Evolutionary conservation across 2,797 vertebrate species (phyloP), one percentile per base, ranked within the genome.

Genomic region (Myotis planiceps): DNA sequence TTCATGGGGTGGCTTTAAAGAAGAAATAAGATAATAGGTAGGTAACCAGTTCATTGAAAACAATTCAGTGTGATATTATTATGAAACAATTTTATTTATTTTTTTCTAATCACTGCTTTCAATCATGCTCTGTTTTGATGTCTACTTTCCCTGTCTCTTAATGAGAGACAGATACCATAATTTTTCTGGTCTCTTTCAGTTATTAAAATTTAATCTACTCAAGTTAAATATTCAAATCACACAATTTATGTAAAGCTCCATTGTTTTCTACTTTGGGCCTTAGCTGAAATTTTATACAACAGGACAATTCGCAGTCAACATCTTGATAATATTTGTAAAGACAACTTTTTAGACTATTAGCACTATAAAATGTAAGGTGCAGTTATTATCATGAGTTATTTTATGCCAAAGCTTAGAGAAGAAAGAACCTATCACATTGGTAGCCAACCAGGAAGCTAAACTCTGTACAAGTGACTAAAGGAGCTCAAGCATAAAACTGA

Each of bases 201-300:
- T 76, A 80, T 60, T 86, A 76, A 71, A 72, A 84, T 7, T 45
- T 65, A 83, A 84, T 45, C 9, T 10, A 80, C 1, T 66, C 15
- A 79, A 32, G 2, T 91, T 86, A 93, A 86, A 95, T 89, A 95
- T 58, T 96, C 58, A 94, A 53, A 76, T 80, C 45, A 47, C 8
- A 51, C 13, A 65, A 34, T 6, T 75, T 68, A 39, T 39, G 23
- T 25, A 49, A 65, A 86, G 5, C 13, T 76, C 51, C 37, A 25
- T 27, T 81, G 16, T 82, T n/a, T 65, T 81, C 51, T 81, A 25
- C 21, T 69, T 69, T 65, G 32, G 3, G 0, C 4, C 13, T 71
- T 83, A 92, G 13, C 21, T 80, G 45, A 4, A 80, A 15, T 32
- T 81, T 93, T 39, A 34, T 34, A 75, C 6, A 88, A 79, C 1